Evolutionary conservation across 2,113 vertebrate species (phyloP).

Genomic region (Naja naja): DNA sequence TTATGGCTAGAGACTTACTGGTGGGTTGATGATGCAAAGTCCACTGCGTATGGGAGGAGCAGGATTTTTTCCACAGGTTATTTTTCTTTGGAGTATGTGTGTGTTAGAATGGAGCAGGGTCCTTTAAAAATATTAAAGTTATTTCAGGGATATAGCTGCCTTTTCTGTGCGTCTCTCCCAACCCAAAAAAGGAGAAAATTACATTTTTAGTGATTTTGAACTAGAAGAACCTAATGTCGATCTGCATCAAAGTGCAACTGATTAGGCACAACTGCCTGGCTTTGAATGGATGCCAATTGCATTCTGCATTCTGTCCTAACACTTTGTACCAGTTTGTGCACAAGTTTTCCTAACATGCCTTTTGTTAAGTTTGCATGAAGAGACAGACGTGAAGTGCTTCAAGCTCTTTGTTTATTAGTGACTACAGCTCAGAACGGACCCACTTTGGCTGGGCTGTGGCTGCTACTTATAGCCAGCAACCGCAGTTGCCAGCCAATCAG

Average conservation of each 20-base stretch:
- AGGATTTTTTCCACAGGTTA: background rate
- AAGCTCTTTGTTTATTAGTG: too few relatives aligned
- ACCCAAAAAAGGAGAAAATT: background rate
- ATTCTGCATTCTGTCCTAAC: background rate
- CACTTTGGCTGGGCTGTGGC: too few relatives aligned
- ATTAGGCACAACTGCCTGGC: background rate
- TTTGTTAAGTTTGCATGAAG: too few relatives aligned
- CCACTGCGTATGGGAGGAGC: background rate
- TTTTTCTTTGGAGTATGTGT: background rate
- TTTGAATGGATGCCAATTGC: background rate
- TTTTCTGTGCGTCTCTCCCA: background rate
- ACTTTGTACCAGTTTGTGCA: background rate
- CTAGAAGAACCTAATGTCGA: background rate
- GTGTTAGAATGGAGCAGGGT: background rate
- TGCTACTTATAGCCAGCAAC: too few relatives aligned
- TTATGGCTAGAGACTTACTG: background rate
- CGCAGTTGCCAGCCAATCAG: too few relatives aligned
- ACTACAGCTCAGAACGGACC: too few relatives aligned
- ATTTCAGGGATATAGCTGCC: background rate
- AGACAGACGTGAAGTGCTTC: too few relatives aligned
- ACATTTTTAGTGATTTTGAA: background rate
- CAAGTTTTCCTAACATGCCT: background rate
- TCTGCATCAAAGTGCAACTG: background rate
- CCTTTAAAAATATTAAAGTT: background rate
- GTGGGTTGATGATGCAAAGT: background rate